Percentiles rank a stretch among this genome's conserved stretches.
Conservation (phyloP, 2,797 vertebrate genomes). For the Coendou prehensilis region DNA sequence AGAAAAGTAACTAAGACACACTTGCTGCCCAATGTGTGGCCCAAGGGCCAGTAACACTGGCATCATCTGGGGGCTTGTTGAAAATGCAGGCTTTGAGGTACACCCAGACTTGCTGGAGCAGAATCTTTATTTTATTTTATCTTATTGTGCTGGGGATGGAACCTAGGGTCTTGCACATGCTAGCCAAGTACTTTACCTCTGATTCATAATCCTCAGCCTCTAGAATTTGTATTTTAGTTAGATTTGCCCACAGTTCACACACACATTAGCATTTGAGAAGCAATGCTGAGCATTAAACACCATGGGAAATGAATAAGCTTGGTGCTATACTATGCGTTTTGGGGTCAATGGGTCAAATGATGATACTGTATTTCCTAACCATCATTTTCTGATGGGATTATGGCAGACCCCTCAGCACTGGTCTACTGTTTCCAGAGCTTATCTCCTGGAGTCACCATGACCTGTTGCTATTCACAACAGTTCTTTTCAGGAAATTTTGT, state of each 20-base stretch:
- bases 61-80: neutral
- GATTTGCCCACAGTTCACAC: neutral
- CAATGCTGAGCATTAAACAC: neutral
- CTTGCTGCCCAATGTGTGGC: neutral
- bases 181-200: neutral
- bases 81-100: neutral
- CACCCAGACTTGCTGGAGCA: neutral
- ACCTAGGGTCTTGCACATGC: neutral
- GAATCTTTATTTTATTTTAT: neutral
- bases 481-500: neutral
- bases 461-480: neutral
- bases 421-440: neutral
- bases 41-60: neutral
- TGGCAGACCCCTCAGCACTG: neutral
- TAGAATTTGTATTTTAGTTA: slow-evolving; percentile 16
- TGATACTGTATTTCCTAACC: neutral
- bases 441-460: neutral
- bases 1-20: neutral
- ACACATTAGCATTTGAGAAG: slow-evolving; percentile 3
- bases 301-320: neutral
- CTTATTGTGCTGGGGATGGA: neutral
- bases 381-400: neutral
- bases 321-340: neutral
- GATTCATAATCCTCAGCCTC: neutral
- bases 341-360: neutral